Conservation (phyloP, 2,113 vertebrate species). For the Psilopsiagon aymara region DNA sequence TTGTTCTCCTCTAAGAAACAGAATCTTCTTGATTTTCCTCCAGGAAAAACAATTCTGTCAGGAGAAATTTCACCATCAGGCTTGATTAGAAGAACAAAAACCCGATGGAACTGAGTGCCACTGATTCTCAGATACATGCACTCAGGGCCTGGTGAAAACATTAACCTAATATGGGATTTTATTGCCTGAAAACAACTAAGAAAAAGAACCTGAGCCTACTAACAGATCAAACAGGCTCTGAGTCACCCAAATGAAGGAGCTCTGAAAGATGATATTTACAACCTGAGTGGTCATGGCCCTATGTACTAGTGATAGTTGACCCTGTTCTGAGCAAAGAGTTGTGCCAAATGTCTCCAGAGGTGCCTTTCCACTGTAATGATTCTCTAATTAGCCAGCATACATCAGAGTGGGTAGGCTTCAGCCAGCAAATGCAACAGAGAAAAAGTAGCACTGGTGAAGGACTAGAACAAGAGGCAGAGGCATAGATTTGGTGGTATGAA, state of each 20-base stretch:
- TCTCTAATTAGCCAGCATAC: background rate
- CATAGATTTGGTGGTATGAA: background rate
- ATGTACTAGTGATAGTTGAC: background rate
- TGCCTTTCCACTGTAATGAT: background rate
- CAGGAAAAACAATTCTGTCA: background rate
- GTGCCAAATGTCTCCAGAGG: background rate
- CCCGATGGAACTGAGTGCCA: fast-evolving
- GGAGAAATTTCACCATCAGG: background rate
- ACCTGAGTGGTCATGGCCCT: background rate
- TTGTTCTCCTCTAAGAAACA: background rate
- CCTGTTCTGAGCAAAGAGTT: background rate
- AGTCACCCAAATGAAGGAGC: background rate
- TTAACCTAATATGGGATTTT: background rate
- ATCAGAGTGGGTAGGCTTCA: background rate
- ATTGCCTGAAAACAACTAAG: background rate
- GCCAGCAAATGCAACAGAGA: background rate
- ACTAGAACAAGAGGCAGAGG: background rate
- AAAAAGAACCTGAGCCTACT: background rate
- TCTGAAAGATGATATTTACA: background rate
- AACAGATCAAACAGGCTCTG: background rate
- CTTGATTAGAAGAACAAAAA: background rate
- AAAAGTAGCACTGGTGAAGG: background rate
- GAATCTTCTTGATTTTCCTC: background rate
- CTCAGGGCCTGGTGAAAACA: background rate
- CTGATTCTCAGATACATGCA: background rate